These are phyloP conservation scores for Sphaerolaimus hirsutus DNA, from an alignment of 2,888 invertebrate species.

Conservation along the genomic window DNA sequence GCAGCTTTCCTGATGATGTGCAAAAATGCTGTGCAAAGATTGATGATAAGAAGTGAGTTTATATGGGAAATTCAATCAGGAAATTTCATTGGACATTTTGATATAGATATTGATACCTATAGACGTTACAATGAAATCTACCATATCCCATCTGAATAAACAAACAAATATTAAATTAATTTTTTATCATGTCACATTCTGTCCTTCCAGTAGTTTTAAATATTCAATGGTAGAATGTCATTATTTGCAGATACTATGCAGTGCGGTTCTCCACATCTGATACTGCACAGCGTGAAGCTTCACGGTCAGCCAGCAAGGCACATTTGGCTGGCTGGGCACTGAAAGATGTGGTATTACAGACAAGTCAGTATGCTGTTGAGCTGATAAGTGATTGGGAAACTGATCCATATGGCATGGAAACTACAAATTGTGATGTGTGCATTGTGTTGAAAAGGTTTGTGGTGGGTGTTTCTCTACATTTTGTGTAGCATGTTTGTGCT, in stretches of 20 bases:
- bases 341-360: neutral
- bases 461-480: no score
- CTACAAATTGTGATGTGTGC: slow-evolving; percentile 21
- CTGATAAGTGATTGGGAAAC: slow-evolving; percentile 19
- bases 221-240: neutral
- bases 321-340: slow-evolving; percentile 2
- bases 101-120: no score
- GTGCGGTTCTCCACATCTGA: neutral
- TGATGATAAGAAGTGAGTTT: slow-evolving; percentile 22
- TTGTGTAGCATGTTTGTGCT: no score
- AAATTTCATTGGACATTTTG: neutral
- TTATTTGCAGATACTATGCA: no score
- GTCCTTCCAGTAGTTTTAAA: no score
- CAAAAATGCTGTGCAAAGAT: slow-evolving; percentile 23
- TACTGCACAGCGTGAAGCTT: neutral
- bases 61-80: no score
- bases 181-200: neutral
- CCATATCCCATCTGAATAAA: neutral
- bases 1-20: slow-evolving; percentile 19
- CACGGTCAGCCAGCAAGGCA: neutral
- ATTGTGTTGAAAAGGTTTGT: no score
- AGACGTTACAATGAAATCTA: neutral
- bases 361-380: neutral
- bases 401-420: slow-evolving; percentile 23
- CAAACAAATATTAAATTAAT: neutral